phyloP scores from a whole-genome alignment of 2,888 invertebrate species.

The Erebia epiphron region DNA sequence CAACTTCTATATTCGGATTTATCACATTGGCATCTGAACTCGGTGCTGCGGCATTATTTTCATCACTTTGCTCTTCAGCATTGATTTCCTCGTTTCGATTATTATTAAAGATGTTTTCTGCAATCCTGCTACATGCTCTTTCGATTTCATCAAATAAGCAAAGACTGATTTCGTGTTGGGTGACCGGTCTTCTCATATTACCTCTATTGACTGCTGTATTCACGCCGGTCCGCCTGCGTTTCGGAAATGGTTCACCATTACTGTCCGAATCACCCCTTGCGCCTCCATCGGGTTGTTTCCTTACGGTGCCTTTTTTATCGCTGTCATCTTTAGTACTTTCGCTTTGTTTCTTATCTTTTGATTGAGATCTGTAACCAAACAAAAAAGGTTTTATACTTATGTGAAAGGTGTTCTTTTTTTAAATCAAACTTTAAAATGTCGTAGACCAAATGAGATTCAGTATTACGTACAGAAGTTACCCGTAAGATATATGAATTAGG shows the following conservation, averaged over 20 bases:
- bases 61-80: not conserved
- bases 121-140: not conserved
- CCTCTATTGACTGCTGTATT: not conserved
- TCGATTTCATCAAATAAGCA: not conserved
- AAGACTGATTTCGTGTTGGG: not conserved
- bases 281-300: constrained; percentile 16
- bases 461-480: too few species aligned
- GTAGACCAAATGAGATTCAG: too few species aligned
- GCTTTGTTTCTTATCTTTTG: not conserved
- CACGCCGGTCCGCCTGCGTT: not conserved
- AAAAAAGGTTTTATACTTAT: not conserved
- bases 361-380: constrained; percentile 1
- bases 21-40: not conserved
- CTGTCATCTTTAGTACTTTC: constrained; percentile 7
- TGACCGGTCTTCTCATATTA: not conserved
- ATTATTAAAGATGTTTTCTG: not conserved
- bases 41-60: not conserved
- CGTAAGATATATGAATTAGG: too few species aligned
- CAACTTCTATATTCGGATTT: not conserved
- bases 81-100: not conserved
- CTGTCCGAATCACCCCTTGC: not conserved
- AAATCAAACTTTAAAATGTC: too few species aligned
- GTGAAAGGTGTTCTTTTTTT: too few species aligned
- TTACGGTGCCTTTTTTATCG: constrained; percentile 19
- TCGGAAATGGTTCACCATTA: not conserved